Evolutionary conservation across 2,888 invertebrate genomes (phyloP).

Genomic region (Octonoba sinensis): DNA sequence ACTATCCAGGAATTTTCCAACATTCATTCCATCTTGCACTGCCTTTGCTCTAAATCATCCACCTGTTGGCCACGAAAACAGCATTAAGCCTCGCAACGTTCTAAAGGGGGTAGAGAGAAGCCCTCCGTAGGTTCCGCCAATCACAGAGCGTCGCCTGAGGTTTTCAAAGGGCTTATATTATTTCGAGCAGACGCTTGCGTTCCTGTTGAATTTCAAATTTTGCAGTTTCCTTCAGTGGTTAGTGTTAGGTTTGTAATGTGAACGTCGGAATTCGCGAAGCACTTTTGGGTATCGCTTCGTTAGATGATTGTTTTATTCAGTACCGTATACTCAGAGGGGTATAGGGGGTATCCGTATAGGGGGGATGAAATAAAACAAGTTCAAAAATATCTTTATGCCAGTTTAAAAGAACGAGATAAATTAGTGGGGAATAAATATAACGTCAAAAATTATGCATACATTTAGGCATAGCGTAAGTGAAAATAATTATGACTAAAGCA

Average conservation of each 20-base stretch:
- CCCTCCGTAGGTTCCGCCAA: conserved; percentile 36
- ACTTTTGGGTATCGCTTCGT: too few species aligned
- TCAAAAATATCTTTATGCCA: too few species aligned
- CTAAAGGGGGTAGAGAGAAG: conserved; percentile 30
- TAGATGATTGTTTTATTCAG: too few species aligned
- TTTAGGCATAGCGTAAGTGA: too few species aligned
- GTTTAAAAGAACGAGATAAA: too few species aligned
- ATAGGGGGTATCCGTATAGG: too few species aligned
- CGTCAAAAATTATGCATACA: too few species aligned
- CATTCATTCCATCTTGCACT: conserved; percentile 14
- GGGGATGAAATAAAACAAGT: too few species aligned
- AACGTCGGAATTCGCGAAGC: not conserved
- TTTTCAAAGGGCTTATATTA: conserved; percentile 55
- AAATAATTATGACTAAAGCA: too few species aligned
- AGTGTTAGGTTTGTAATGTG: not conserved
- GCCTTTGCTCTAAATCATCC: conserved; percentile 11
- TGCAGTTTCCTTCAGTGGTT: conserved; percentile 4
- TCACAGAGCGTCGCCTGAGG: conserved; percentile 51
- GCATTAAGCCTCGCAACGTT: conserved; percentile 41
- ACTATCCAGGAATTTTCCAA: conserved; percentile 37
- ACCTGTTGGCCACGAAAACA: conserved; percentile 55
- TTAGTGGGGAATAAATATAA: too few species aligned
- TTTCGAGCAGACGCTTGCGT: conserved; percentile 35
- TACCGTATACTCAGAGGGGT: too few species aligned
- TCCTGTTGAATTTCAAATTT: conserved; percentile 58